Conservation (phyloP, 2,888 invertebrate species). For the Patella pellucida region DNA sequence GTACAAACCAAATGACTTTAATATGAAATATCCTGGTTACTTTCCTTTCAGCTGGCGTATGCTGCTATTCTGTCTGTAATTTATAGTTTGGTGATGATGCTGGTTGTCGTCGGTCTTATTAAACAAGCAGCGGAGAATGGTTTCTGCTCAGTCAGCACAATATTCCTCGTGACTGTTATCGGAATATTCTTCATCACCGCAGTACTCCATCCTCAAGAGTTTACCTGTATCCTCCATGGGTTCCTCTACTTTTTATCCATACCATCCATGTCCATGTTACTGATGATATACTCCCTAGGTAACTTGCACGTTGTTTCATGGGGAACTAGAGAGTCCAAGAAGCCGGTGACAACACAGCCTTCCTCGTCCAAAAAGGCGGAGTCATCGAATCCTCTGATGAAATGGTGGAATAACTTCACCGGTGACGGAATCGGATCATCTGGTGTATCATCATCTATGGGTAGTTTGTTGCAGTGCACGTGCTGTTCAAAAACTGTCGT, state of each 20-base stretch:
- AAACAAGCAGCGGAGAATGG: slow-evolving; percentile 97
- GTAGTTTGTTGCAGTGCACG: slow-evolving; percentile 19
- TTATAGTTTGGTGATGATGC: slow-evolving; percentile 99
- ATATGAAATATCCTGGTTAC: no score
- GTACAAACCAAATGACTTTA: no score
- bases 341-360: slow-evolving; percentile 29
- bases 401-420: slow-evolving; percentile 18
- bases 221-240: slow-evolving; percentile 76
- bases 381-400: background rate
- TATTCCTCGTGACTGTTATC: slow-evolving; percentile 94
- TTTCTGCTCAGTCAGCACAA: slow-evolving; percentile 90
- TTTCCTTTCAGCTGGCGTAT: slow-evolving; percentile 80
- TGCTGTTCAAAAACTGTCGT: slow-evolving; percentile 20
- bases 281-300: slow-evolving; percentile 91
- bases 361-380: background rate
- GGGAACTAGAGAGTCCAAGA: slow-evolving; percentile 88
- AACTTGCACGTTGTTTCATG: slow-evolving; percentile 94
- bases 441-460: background rate
- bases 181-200: slow-evolving; percentile 95
- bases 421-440: slow-evolving; percentile 22
- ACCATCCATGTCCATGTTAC: slow-evolving; percentile 93
- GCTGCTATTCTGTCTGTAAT: slow-evolving; percentile 95
- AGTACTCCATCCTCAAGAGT: slow-evolving; percentile 91
- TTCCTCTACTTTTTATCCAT: slow-evolving; percentile 89
- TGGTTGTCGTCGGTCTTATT: slow-evolving; percentile 97